Conservation (phyloP, 2,113 vertebrate genomes). For the Oryctolagus cuniculus region mOryCun1.1 NC_091453.1:104123501-104124000, state of each 20-base stretch:
- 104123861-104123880: not conserved
- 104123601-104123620: no score
- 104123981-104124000: not conserved
- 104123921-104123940: not conserved
- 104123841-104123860: not conserved
- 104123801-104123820: not conserved
- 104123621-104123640: no score
- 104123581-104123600: no score
- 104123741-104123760: not conserved
- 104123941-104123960: not conserved
- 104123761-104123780: not conserved
- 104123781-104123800: not conserved
- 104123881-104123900: not conserved
- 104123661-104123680: no score
- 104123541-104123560: no score
- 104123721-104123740: no score
- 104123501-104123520: no score
- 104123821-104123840: not conserved
- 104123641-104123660: no score
- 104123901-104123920: not conserved
- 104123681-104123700: no score
- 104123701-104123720: no score
- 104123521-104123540: no score
- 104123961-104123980: not conserved
- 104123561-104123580: no score